Base-by-base conservation (phyloP, 2,113 vertebrate species). In the Nerophis lumbriciformis region DNA sequence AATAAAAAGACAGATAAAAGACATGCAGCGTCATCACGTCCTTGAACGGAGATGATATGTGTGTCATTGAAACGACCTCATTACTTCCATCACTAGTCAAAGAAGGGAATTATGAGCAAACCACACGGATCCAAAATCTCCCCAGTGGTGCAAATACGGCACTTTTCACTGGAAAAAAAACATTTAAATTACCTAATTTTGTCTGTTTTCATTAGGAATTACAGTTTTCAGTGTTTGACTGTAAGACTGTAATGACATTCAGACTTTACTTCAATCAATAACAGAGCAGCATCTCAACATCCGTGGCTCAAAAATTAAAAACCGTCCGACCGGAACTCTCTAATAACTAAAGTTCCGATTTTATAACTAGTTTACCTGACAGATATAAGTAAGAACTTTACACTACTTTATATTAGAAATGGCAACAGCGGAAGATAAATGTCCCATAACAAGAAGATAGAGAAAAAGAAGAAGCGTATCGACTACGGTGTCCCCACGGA, bases 11-110 rank as follows among this genome's bases (percentile, higher is more conserved):
- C 38, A 52, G 68, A 77, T 21, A 37, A 13, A 48, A 38, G 42
- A 62, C 45, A 59, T 67, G 75, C 81, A 53, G 65, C 44, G 71
- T 83, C 74, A 74, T 79, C 68, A 71, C 74, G 75, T 80, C 69
- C 73, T 81, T 71, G 71, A 67, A 37, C 42, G 16, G 38, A 21
- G n/a, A 53, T 49, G 56, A 57, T 39, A 2, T 53, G 8, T 12
- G 19, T 63, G 68, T 48, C 52, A 47, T 39, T 63, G 35, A 66
- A 61, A 53, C n/a, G 6, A 37, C 38, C 36, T 39, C 52, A 50
- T 13, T 21, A 53, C 61, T 57, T 60, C 55, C 59, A 67, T 69
- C 52, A 53, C 59, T n/a, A 55, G 36, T 58, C 39, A n/a, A 49
- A 36, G 54, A 53, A 62, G 55, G 42, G 37, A 21, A 8, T 52